Percentiles rank a stretch among this genome's conserved stretches.
These are phyloP conservation scores for Lophotis ruficrista DNA, from an alignment of 2,113 vertebrate genomes.

Conservation along the genomic window DNA sequence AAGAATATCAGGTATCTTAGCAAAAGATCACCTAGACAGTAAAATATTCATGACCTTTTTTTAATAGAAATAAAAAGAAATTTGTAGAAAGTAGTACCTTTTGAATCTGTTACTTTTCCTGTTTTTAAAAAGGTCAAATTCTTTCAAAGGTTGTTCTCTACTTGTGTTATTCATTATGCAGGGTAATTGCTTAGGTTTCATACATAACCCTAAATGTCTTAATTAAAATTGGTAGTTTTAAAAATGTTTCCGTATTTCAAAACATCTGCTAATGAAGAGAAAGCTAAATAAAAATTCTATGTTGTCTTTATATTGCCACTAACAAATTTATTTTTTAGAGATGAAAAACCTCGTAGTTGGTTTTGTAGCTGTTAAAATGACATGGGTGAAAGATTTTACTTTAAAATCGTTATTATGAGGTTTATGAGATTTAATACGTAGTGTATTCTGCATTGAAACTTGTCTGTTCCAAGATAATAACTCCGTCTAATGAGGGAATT, in stretches of 20 bases:
- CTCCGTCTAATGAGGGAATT: background rate
- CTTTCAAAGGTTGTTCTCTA: background rate
- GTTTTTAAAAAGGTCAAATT: background rate
- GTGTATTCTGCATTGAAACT: background rate
- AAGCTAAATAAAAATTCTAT: background rate
- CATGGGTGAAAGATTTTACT: background rate
- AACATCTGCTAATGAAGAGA: background rate
- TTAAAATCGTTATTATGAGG: background rate
- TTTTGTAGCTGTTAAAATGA: background rate
- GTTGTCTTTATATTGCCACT: background rate
- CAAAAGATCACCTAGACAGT: background rate
- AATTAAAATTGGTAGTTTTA: background rate
- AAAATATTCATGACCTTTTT: background rate
- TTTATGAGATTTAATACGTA: background rate
- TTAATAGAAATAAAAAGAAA: background rate
- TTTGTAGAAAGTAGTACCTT: background rate
- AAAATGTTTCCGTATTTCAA: background rate
- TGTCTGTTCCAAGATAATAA: background rate
- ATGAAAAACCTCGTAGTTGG: background rate
- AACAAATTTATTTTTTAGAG: background rate
- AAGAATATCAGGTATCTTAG: background rate
- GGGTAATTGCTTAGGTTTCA: background rate
- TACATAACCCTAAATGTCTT: background rate
- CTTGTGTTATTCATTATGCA: background rate
- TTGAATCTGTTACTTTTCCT: background rate